These are phyloP conservation scores for Euphonia xanthogaster DNA, from an alignment of 2,797 vertebrate genomes.

Conservation along the genomic window DNA sequence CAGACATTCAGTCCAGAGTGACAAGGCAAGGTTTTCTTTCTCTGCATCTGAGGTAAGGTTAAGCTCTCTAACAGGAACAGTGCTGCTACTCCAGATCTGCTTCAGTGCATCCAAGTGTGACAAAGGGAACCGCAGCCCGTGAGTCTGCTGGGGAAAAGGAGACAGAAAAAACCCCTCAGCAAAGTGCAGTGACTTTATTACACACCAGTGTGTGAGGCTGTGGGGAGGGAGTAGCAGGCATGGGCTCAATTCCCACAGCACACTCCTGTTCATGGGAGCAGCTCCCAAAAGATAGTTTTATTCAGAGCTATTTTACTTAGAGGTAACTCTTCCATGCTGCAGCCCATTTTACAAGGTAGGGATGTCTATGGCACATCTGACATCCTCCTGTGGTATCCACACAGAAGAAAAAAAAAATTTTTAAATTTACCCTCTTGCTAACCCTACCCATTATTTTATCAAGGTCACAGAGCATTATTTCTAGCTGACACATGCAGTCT, in stretches of 20 bases:
- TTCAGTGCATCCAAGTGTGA: constrained; percentile 82
- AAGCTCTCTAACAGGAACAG: constrained; percentile 70
- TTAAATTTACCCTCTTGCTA: neutral
- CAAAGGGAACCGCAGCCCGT: constrained; percentile 87
- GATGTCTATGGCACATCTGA: neutral
- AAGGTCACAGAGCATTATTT: neutral
- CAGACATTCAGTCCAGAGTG: constrained; percentile 81
- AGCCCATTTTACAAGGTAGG: neutral
- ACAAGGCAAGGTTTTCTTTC: constrained; percentile 79
- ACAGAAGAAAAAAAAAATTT: neutral
- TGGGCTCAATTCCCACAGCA: neutral
- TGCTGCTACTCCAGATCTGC: constrained; percentile 78
- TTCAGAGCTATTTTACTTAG: neutral
- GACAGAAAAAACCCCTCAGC: neutral
- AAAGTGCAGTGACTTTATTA: too few species aligned
- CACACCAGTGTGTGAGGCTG: fast-evolving
- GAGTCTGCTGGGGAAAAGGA: constrained; percentile 35
- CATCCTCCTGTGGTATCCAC: neutral
- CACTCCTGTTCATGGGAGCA: neutral
- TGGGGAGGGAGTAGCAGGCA: neutral
- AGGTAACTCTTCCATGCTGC: neutral
- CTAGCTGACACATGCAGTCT: neutral
- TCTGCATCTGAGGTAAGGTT: constrained; percentile 71
- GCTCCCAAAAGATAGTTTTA: neutral
- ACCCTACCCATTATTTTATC: neutral